Evolutionary conservation across 2,888 invertebrate species (phyloP).

Genomic region (Drosophila setosimentum): DNA sequence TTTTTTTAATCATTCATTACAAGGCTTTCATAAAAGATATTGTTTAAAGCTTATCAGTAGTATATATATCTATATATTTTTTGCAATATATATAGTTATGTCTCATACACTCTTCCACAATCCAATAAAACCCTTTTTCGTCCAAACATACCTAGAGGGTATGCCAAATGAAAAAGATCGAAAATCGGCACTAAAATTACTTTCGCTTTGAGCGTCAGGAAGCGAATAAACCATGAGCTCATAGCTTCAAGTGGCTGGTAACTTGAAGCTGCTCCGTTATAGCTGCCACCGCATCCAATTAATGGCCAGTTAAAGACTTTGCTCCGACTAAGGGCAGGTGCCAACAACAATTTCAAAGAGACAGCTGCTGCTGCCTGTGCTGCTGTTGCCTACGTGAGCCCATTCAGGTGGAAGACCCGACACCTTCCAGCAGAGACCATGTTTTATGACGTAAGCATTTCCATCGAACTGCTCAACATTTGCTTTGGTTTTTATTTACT

Average conservation of each 20-base stretch:
- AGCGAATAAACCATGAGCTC: slow-evolving; percentile 34
- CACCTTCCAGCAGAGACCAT: slow-evolving; percentile 27
- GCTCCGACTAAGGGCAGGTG: slow-evolving; percentile 52
- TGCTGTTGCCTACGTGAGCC: slow-evolving; percentile 61
- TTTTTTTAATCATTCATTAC: neutral
- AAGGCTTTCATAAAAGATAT: neutral
- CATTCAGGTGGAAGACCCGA: slow-evolving; percentile 51
- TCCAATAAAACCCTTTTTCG: neutral
- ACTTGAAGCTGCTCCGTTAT: slow-evolving; percentile 3
- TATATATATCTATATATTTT: neutral
- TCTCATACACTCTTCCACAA: neutral
- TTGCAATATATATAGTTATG: neutral
- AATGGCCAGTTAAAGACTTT: slow-evolving; percentile 54
- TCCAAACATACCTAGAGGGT: slow-evolving; percentile 20
- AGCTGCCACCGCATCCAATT: slow-evolving; percentile 55
- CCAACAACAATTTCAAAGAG: slow-evolving; percentile 5
- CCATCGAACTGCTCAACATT: slow-evolving; percentile 45
- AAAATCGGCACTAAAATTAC: slow-evolving; percentile 13
- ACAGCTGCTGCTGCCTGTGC: neutral
- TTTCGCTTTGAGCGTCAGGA: slow-evolving; percentile 47
- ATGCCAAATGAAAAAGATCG: neutral
- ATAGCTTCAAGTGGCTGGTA: slow-evolving; percentile 21
- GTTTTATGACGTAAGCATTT: slow-evolving; percentile 47
- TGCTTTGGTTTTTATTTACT: slow-evolving; percentile 16
- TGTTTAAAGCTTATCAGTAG: neutral